phyloP scores from a whole-genome alignment of 53 echinoderm and acorn worm species.

The Arbacia lixula region DNA sequence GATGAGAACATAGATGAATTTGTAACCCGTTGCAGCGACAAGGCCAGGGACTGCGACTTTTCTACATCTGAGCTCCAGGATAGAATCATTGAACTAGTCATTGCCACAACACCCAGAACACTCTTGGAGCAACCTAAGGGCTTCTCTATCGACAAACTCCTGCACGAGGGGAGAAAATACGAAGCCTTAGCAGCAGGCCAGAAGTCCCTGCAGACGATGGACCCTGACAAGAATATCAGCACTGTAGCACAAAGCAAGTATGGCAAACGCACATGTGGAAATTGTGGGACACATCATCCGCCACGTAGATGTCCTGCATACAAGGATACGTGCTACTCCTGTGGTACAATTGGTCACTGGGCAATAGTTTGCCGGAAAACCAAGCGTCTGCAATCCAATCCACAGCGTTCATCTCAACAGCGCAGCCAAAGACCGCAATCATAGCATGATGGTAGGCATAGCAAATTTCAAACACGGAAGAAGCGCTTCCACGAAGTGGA shows the following conservation, averaged over 20 bases:
- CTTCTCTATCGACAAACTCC: constrained; percentile 1
- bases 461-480: no score
- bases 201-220: constrained; percentile 22
- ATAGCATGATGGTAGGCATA: no score
- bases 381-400: constrained; percentile 5
- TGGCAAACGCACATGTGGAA: constrained; percentile 24
- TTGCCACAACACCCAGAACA: constrained; percentile 62
- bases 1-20: constrained; percentile 63
- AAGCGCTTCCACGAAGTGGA: background rate
- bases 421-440: no score
- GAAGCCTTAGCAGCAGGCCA: constrained; percentile 65
- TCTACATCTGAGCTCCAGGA: constrained; percentile 39
- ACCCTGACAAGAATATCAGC: background rate
- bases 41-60: constrained; percentile 62
- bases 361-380: constrained; percentile 55
- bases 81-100: constrained; percentile 62
- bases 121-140: constrained; percentile 31
- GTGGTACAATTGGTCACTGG: constrained; percentile 68
- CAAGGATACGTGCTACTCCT: constrained; percentile 60
- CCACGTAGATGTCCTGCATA: constrained; percentile 72
- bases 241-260: constrained; percentile 15
- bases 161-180: constrained; percentile 56
- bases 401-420: background rate
- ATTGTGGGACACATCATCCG: constrained; percentile 55
- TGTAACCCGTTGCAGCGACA: constrained; percentile 61